These are phyloP conservation scores for Tetheella fluctuosa DNA, from an alignment of 2,888 invertebrate species.

Conservation along the genomic window DNA sequence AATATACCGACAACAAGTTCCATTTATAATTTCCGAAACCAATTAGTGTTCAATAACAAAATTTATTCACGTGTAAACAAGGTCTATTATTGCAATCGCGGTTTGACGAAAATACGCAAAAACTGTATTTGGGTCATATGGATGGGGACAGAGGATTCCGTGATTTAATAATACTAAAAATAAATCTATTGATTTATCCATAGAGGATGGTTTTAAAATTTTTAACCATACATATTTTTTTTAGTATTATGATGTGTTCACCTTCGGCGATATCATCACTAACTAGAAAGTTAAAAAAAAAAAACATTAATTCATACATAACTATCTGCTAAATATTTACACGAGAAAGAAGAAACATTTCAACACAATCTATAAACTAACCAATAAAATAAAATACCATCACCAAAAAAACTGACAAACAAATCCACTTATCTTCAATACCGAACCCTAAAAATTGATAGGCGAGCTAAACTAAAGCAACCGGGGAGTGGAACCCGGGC, in stretches of 20 bases:
- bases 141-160: background rate
- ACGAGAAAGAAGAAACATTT: background rate
- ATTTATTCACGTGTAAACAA: conserved; percentile 64
- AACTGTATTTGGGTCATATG: background rate
- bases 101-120: conserved; percentile 23
- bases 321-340: background rate
- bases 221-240: too few species aligned
- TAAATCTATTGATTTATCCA: too few species aligned
- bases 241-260: too few species aligned
- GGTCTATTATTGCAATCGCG: conserved; percentile 54
- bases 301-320: too few species aligned
- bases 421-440: conserved; percentile 4
- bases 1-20: conserved; percentile 15
- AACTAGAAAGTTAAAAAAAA: too few species aligned
- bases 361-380: conserved; percentile 13
- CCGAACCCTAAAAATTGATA: conserved; percentile 20
- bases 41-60: conserved; percentile 60
- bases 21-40: conserved; percentile 54
- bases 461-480: conserved; percentile 18
- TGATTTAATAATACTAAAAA: background rate
- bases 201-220: too few species aligned
- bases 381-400: conserved; percentile 12
- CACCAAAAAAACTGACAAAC: conserved; percentile 5
- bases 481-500: conserved; percentile 25
- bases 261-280: too few species aligned